Conservation (phyloP, 2,113 vertebrate species). For the Cebus imitator region DNA sequence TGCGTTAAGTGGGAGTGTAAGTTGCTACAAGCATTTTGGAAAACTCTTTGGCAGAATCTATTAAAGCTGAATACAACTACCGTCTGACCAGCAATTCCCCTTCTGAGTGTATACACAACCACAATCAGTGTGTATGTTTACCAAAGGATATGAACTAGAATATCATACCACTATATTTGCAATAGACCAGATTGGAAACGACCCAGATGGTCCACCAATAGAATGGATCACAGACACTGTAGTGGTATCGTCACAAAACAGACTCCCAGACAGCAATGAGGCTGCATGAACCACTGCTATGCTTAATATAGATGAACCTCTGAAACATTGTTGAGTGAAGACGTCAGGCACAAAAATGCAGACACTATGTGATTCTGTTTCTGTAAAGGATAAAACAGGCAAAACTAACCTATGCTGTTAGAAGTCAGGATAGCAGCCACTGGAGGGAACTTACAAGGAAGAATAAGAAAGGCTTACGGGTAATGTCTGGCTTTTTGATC, state of each 20-base stretch:
- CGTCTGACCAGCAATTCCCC: not conserved
- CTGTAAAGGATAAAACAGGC: not conserved
- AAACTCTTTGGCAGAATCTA: conserved; percentile 13
- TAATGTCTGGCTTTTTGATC: conserved; percentile 15
- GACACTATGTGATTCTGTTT: not conserved
- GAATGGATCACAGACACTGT: not conserved
- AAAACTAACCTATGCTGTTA: not conserved
- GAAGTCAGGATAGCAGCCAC: not conserved
- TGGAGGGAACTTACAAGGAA: not conserved
- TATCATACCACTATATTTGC: not conserved
- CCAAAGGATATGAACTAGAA: not conserved
- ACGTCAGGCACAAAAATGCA: not conserved
- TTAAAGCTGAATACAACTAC: not conserved
- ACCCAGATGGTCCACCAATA: not conserved
- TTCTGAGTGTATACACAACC: not conserved
- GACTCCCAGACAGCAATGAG: not conserved
- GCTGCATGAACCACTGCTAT: not conserved
- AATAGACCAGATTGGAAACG: conserved; percentile 19
- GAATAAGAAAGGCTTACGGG: not conserved
- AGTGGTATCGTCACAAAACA: not conserved
- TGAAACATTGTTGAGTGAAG: not conserved
- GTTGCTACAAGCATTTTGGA: not conserved
- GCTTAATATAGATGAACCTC: not conserved
- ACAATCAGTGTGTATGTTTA: conserved; percentile 10
- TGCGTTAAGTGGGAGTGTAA: not conserved